Base-by-base conservation (phyloP, 2,888 invertebrate species). In the Polyommatus icarus region DNA sequence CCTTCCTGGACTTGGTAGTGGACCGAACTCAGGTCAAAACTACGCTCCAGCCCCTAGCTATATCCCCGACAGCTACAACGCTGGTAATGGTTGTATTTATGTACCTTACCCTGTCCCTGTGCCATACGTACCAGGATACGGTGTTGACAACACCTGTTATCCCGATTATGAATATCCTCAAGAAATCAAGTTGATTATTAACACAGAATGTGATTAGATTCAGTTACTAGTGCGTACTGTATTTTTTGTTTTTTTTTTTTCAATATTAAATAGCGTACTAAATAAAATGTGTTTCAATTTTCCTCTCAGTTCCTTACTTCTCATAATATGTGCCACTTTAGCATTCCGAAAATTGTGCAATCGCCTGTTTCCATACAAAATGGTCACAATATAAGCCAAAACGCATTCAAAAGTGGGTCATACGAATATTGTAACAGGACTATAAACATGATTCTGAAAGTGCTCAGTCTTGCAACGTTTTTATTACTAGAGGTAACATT, bases 141-240 rank as follows among this genome's bases (percentile, higher is more conserved):
- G 54, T 54, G 54, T 54, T 3, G 29, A 54, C 24, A 24, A 75
- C 4, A n/a, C 20, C 24, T 54, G 29, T 18, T 75, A 29, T 67
- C 67, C 67, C 75, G 75, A 75, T 6, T 7, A 54, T 8, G 75
- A 75, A 76, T 72, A 59, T 78, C 75, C 80, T 8, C 80, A 80
- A 54, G 83, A 82, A 79, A 79, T 83, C 57, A 80, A 73, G 76
- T 75, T 83, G 46, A 77, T 80, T 18, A 80, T 83, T 20, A 80
- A 76, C 76, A 77, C 82, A 40, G 83, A 83, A 12, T 76, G 71
- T 76, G 73, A 78, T 78, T 77, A 78, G 76, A 18, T 57, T 36
- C 36, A 40, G 32, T 18, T 29, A n/a, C n/a, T n/a, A 50, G 20
- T 29, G 29, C 6, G 29, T 29, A 32, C 29, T 18, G 29, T 15